Conservation (phyloP, 2,113 vertebrate species). For the Forbesichthys papilliferus region DNA sequence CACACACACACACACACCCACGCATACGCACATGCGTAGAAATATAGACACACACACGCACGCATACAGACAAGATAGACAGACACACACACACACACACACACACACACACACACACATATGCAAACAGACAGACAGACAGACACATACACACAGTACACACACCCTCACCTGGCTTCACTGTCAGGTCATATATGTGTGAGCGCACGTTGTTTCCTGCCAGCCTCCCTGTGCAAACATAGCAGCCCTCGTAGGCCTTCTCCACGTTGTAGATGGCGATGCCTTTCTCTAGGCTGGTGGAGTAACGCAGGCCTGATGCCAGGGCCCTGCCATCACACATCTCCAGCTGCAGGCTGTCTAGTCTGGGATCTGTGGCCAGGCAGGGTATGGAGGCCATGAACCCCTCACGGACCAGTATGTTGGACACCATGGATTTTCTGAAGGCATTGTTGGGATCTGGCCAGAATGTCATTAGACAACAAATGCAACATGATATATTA, state of each 20-base stretch:
- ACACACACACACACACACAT: not conserved
- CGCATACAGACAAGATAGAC: no score
- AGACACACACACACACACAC: not conserved
- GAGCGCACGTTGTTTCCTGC: slow-evolving; percentile 57
- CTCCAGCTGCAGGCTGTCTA: slow-evolving; percentile 79
- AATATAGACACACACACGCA: not conserved
- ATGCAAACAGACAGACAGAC: no score
- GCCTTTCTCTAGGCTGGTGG: slow-evolving; percentile 82
- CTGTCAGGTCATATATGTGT: slow-evolving; percentile 59
- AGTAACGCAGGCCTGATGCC: slow-evolving; percentile 74
- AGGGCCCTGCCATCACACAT: slow-evolving; percentile 75
- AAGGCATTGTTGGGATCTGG: slow-evolving; percentile 87
- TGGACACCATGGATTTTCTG: slow-evolving; percentile 71
- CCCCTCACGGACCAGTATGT: slow-evolving; percentile 78
- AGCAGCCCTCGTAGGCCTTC: slow-evolving; percentile 82
- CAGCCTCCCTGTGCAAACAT: slow-evolving; percentile 81
- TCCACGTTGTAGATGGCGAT: slow-evolving; percentile 79
- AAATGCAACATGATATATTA: slow-evolving; percentile 14
- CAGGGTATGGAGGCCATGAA: slow-evolving; percentile 81
- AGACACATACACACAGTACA: not conserved
- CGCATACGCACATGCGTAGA: no score
- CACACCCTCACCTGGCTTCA: slow-evolving; percentile 65
- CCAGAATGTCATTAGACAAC: slow-evolving; percentile 53
- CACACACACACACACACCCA: not conserved
- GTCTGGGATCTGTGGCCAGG: slow-evolving; percentile 85